Base-by-base conservation (phyloP, 53 echinoderm and acorn worm species). In the Apostichopus leukothele region DNA sequence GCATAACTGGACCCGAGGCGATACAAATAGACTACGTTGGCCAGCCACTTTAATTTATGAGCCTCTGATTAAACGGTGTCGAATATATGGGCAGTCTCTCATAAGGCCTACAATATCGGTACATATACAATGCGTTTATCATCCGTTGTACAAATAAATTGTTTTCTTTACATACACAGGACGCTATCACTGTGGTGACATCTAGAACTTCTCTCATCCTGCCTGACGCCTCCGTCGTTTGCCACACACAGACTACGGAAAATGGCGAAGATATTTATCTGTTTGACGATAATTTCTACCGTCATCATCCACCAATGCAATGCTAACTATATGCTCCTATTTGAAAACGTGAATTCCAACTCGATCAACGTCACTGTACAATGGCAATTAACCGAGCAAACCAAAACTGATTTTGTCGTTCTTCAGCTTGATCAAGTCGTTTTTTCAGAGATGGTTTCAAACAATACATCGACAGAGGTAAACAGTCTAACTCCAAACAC, bases 381-480 rank as follows among this genome's bases (percentile, higher is more conserved):
- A 71, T 71, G 71, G 71, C 71, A 71, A 19, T 19, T n/a, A 71
- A 14, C 6, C 6, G 18, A 71, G 6, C 71, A 71, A 71, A n/a
- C 71, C 13, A 6, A 71, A 19, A 71, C 16, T 16, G n/a, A 71
- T 6, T 19, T 71, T 5, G 71, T n/a, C 5, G 71, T 71, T n/a
- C 18, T 71, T 71, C n/a, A 71, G 18, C 71, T 71, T 71, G 71
- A 71, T 71, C 71, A 71, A 71, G 71, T 71, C 20, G 71, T 71
- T 71, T 71, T 71, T n/a, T 71, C 71, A 6, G 71, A 71, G 71
- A 19, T 18, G 6, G 71, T 71, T 71, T 19, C 20, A 16, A 71
- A 71, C 71, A 71, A 71, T n/a, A 71, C 71, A 6, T 4, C 5
- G 18, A 71, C 71, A 6, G 71, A 19, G 18, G 71, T 71, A 71